phyloP scores from a whole-genome alignment of 2,888 invertebrate species.

The Helicoverpa assulta region DNA sequence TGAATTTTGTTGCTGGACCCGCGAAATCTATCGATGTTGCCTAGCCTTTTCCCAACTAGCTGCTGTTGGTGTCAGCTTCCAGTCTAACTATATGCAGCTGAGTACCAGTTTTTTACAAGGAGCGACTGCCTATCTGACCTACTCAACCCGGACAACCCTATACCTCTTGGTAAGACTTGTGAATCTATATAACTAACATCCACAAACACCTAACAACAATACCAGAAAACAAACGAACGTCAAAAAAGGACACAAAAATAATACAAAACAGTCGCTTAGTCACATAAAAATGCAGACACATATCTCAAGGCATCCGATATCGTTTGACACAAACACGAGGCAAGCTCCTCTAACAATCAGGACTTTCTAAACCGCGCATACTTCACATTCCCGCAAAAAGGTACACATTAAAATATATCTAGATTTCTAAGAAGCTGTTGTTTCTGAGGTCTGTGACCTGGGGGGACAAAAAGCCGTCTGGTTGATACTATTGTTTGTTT shows the following conservation, averaged over 20 bases:
- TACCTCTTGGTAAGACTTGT: too few species aligned
- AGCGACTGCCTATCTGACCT: too few species aligned
- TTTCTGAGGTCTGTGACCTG: conserved; percentile 54
- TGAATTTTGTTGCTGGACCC: too few species aligned
- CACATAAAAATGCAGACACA: conserved; percentile 30
- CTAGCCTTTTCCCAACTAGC: too few species aligned
- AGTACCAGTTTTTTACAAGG: too few species aligned
- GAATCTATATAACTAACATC: neutral
- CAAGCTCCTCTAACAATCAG: conserved; percentile 24
- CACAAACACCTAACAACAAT: neutral
- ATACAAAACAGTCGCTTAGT: neutral
- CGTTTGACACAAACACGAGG: conserved; percentile 6
- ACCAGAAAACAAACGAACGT: neutral
- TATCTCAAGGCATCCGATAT: conserved; percentile 21
- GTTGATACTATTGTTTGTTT: conserved; percentile 29
- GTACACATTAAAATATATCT: conserved; percentile 54
- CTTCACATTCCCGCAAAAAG: conserved; percentile 41
- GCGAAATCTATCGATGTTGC: too few species aligned
- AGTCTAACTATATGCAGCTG: too few species aligned
- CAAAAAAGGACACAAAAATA: neutral
- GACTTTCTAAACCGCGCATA: conserved; percentile 54
- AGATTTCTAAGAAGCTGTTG: conserved; percentile 56
- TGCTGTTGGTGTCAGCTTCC: too few species aligned
- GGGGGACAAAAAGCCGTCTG: conserved; percentile 53
- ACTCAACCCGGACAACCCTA: too few species aligned